Evolutionary conservation across 2,888 invertebrate species (phyloP).

Genomic region (Bruchidius siliquastri): DNA sequence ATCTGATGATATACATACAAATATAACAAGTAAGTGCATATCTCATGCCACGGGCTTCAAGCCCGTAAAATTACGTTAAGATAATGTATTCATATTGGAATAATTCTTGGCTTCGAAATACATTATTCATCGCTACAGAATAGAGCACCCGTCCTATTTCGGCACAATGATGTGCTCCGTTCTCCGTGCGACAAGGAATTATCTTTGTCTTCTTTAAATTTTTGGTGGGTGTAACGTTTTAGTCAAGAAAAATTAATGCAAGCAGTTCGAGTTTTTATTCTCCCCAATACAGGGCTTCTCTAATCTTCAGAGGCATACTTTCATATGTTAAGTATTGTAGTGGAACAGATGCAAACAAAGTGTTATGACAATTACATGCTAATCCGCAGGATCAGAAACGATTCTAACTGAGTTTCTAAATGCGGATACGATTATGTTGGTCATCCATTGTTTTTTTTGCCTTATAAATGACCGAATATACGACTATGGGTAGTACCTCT

Average conservation of each 20-base stretch:
- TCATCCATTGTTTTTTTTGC: too few relatives aligned
- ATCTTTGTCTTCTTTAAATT: not conserved
- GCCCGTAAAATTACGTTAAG: not conserved
- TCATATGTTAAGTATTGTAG: too few relatives aligned
- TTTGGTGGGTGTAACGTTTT: not conserved
- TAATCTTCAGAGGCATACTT: too few relatives aligned
- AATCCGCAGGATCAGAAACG: too few relatives aligned
- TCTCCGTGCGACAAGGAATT: not conserved
- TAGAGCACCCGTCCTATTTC: not conserved
- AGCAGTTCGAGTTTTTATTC: not conserved
- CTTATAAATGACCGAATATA: too few relatives aligned
- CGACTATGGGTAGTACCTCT: too few relatives aligned
- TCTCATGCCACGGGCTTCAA: not conserved
- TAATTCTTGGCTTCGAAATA: not conserved
- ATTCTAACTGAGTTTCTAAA: too few relatives aligned
- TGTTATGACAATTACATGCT: too few relatives aligned
- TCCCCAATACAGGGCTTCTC: not conserved
- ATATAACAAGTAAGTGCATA: not conserved
- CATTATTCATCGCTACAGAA: not conserved
- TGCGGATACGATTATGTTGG: too few relatives aligned
- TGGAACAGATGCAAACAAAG: too few relatives aligned
- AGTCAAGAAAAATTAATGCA: not conserved
- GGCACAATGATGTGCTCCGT: not conserved
- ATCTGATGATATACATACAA: not conserved
- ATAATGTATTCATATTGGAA: not conserved